Evolutionary conservation across 2,888 invertebrate genomes (phyloP), one percentile per base, ranked within the genome.

Genomic region (Nemotelus nigrinus): DNA sequence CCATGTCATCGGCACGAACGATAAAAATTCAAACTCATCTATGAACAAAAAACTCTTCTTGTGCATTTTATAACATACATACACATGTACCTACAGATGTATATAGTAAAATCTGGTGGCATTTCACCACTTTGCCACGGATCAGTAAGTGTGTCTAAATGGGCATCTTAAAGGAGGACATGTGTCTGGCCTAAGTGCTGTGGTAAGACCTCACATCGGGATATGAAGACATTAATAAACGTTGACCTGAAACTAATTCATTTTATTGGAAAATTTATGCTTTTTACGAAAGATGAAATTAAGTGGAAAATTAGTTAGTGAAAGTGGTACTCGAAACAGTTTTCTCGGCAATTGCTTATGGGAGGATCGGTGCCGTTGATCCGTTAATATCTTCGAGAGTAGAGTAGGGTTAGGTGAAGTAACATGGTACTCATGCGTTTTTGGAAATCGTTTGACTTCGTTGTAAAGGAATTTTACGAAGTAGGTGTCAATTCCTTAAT

Each of bases 91-190:
- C 25, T 25, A 25, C 25, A 25, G 0, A 25, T 25, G 39, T 70
- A 55, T 68, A 68, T 48, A 50, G 53, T 55, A 41, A 43, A 68
- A 68, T 70, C 55, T 53, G 70, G 55, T 70, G 70, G 70, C 70
- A 70, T 70, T 72, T 72, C 53, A 48, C 58, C 72, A 60, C 60
- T 72, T 58, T 25, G 48, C 45, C 47, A 72, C 47, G 60, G 72
- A 58, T 58, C 60, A 58, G 5, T 60, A 58, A 72, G 72, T 72
- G 72, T 72, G 58, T 72, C 72, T 45, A 72, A 72, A 72, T 6
- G 58, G 25, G 72, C 45, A 39, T 47, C 5, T 45, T 58, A 48
- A 5, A 39, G 7, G 39, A 58, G 57, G 58, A 72, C 72, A 72
- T 72, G 47, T 72, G 72, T 58, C 60, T 58, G 3, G 7, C 53